Evolutionary conservation across 2,797 vertebrate genomes (phyloP).

Genomic region (Simalia tracyae): DNA sequence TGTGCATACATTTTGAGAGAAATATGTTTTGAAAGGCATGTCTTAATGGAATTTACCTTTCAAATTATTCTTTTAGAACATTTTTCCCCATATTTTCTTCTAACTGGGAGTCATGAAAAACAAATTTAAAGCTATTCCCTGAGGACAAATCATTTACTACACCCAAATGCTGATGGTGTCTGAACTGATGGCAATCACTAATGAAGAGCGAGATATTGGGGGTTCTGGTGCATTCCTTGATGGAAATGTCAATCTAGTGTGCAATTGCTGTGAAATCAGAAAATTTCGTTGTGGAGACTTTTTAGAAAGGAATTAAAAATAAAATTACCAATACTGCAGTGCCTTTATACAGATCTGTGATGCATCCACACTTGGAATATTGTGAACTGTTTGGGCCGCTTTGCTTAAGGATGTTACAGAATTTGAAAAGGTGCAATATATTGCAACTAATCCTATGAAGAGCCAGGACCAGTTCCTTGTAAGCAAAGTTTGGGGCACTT

Average conservation of each 20-base stretch:
- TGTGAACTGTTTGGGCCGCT: not conserved
- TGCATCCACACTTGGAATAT: not conserved
- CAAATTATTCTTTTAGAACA: not conserved
- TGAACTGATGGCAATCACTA: not conserved
- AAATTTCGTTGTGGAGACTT: not conserved
- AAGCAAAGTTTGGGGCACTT: not conserved
- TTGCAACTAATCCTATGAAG: not conserved
- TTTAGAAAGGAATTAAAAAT: not conserved
- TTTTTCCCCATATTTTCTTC: not conserved
- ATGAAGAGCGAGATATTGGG: not conserved
- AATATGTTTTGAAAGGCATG: not conserved
- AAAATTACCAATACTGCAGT: not conserved
- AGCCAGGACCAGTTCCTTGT: not conserved
- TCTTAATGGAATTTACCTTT: not conserved
- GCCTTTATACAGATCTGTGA: not conserved
- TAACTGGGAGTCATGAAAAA: not conserved
- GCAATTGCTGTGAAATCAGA: not conserved
- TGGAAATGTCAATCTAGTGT: not conserved
- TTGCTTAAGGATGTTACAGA: not conserved
- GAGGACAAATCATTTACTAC: not conserved
- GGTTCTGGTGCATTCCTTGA: not conserved
- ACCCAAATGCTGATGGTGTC: not conserved
- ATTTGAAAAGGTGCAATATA: not conserved
- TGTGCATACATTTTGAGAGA: not conserved
- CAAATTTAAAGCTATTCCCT: not conserved